These are phyloP conservation scores for Drosophila gaucha DNA, from an alignment of 2,888 invertebrate genomes.

Conservation along the genomic window DNA sequence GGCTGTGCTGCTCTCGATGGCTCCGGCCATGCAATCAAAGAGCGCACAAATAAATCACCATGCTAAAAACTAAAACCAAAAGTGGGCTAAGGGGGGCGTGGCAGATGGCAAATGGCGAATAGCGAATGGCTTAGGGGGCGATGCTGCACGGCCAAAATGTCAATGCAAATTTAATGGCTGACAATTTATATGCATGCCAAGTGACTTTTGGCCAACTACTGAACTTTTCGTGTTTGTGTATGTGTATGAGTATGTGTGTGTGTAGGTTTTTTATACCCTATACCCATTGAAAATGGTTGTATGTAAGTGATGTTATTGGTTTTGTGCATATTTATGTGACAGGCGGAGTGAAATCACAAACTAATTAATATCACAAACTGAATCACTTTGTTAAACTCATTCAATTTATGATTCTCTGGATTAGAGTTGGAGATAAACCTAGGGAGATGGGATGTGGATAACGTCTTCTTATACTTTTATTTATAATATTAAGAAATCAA, in stretches of 20 bases:
- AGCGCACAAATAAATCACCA: slow-evolving; percentile 75
- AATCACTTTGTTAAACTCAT: too few relatives aligned
- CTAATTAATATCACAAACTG: neutral
- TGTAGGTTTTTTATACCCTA: slow-evolving; percentile 10
- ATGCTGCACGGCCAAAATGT: slow-evolving; percentile 70
- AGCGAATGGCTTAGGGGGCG: neutral
- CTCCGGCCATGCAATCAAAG: slow-evolving; percentile 69
- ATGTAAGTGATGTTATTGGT: neutral
- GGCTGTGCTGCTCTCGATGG: slow-evolving; percentile 12
- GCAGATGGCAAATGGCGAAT: slow-evolving; percentile 1
- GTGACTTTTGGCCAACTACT: slow-evolving; percentile 79
- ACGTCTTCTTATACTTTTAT: too few relatives aligned
- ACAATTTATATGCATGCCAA: slow-evolving; percentile 80
- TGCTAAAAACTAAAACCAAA: slow-evolving; percentile 67
- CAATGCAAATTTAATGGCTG: slow-evolving; percentile 80
- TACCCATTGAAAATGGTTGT: neutral
- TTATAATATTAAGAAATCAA: too few relatives aligned
- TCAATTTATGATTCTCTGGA: too few relatives aligned
- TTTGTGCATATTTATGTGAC: neutral
- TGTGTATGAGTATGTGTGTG: neutral
- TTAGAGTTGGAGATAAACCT: too few relatives aligned
- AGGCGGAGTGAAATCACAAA: neutral
- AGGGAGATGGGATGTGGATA: too few relatives aligned
- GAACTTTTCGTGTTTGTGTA: slow-evolving; percentile 58
- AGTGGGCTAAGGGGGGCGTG: neutral